Percentiles rank a stretch among this genome's conserved stretches.
phyloP scores from a whole-genome alignment of 1,140 invertebrate species.

The Rhynchophorus ferrugineus region DNA sequence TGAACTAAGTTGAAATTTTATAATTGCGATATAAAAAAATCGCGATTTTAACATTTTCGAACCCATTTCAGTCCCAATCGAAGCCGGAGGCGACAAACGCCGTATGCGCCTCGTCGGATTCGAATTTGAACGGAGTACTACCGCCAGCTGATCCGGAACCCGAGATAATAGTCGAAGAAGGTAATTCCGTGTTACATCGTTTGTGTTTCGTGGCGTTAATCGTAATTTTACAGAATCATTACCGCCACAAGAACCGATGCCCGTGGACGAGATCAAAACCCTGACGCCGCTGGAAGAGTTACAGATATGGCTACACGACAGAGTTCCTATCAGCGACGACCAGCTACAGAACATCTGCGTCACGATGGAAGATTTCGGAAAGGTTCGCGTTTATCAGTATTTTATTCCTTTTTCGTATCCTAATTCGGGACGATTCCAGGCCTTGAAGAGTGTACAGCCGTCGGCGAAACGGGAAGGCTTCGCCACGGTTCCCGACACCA shows the following conservation, averaged over 20 bases:
- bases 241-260: slow-evolving; percentile 20
- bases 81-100: not conserved
- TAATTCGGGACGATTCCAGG: slow-evolving; percentile 36
- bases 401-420: not conserved
- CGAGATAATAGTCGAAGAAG: slow-evolving; percentile 18
- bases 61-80: not conserved
- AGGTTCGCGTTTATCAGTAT: slow-evolving; percentile 16
- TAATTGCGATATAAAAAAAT: too few species aligned
- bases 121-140: not conserved
- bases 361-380: slow-evolving; percentile 65
- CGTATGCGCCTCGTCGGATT: not conserved
- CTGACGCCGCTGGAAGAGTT: slow-evolving; percentile 35
- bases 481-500: slow-evolving; percentile 92
- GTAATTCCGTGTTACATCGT: not conserved
- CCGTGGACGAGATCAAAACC: slow-evolving; percentile 15
- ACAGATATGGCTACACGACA: slow-evolving; percentile 49
- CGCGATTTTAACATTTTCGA: too few species aligned
- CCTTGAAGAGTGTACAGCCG: slow-evolving; percentile 79
- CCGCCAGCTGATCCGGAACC: slow-evolving; percentile 9
- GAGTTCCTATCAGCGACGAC: slow-evolving; percentile 47
- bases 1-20: too few species aligned
- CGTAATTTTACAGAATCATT: slow-evolving; percentile 8
- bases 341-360: slow-evolving; percentile 58
- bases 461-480: slow-evolving; percentile 95
- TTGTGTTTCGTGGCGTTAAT: not conserved